Evolutionary conservation across 2,888 invertebrate species (phyloP).

Genomic region (Ernsta delagoae): DNA sequence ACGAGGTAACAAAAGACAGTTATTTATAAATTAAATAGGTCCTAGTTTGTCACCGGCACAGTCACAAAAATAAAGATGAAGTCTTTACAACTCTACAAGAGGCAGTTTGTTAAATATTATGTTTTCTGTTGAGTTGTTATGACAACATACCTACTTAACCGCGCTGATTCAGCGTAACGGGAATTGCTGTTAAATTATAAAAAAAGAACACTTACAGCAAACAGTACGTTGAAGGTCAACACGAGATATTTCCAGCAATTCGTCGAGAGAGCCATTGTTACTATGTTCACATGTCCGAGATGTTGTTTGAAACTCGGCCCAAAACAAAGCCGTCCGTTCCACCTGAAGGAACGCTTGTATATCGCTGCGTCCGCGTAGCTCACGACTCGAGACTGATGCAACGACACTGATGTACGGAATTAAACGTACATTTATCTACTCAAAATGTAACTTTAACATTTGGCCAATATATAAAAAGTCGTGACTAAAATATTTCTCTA

Average conservation of each 20-base stretch:
- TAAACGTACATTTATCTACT: slow-evolving; percentile 66
- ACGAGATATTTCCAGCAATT: slow-evolving; percentile 82
- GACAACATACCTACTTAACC: slow-evolving; percentile 58
- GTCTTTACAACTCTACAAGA: slow-evolving; percentile 1
- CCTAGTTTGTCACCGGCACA: slow-evolving; percentile 12
- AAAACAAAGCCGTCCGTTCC: slow-evolving; percentile 79
- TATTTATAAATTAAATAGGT: slow-evolving; percentile 29
- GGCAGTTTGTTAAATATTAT: slow-evolving; percentile 30
- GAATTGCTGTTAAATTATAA: slow-evolving; percentile 43
- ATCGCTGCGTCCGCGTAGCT: slow-evolving; percentile 51
- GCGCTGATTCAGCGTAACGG: slow-evolving; percentile 53
- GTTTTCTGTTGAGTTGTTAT: slow-evolving; percentile 64
- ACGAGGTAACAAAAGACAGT: slow-evolving; percentile 39
- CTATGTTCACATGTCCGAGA: slow-evolving; percentile 72
- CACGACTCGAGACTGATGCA: slow-evolving; percentile 67
- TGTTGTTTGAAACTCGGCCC: slow-evolving; percentile 66
- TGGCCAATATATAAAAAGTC: slow-evolving; percentile 36
- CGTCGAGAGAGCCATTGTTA: slow-evolving; percentile 76
- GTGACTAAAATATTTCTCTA: slow-evolving; percentile 43
- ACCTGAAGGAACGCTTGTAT: slow-evolving; percentile 73
- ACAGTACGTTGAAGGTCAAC: slow-evolving; percentile 76
- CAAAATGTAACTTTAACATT: slow-evolving; percentile 30
- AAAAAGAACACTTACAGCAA: slow-evolving; percentile 72
- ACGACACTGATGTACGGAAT: slow-evolving; percentile 65
- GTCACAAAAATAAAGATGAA: slow-evolving; percentile 10